Evolutionary conservation across 92 coral and sea anemone species (phyloP).

Genomic region (Ricordea florida): DNA sequence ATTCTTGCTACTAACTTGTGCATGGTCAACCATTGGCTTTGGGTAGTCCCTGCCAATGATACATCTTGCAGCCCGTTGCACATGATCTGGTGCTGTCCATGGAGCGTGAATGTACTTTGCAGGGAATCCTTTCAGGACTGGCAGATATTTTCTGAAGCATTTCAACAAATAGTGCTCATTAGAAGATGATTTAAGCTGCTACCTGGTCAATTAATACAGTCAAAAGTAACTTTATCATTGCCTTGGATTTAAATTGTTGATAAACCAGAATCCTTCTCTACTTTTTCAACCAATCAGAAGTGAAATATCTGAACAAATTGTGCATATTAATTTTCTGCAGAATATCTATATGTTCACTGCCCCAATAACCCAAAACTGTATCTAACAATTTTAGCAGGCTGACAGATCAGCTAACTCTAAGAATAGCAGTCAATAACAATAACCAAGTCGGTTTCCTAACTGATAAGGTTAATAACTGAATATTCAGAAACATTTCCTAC

Average conservation of each 20-base stretch:
- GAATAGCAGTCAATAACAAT: too few species aligned
- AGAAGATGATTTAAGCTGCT: background rate
- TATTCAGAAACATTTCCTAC: too few species aligned
- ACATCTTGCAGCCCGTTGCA: constrained; percentile 77
- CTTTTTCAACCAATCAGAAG: background rate
- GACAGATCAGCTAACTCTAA: too few species aligned
- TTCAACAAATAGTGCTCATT: constrained; percentile 23
- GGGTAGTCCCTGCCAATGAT: constrained; percentile 83
- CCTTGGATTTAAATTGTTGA: too few species aligned
- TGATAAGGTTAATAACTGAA: too few species aligned
- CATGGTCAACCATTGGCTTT: constrained; percentile 67
- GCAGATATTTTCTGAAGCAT: constrained; percentile 72
- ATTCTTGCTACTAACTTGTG: constrained; percentile 45
- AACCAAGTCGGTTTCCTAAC: too few species aligned
- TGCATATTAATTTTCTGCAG: too few species aligned
- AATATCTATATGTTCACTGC: too few species aligned
- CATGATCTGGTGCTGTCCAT: constrained; percentile 74
- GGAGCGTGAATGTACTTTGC: constrained; percentile 78
- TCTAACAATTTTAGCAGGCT: too few species aligned
- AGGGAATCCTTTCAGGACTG: constrained; percentile 79
- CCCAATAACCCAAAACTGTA: too few species aligned
- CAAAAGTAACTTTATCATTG: too few species aligned
- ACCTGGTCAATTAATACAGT: background rate
- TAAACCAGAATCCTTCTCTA: too few species aligned
- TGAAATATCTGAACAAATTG: background rate